phyloP scores from a whole-genome alignment of 1,140 invertebrate species.

The Akabosia matsudoensis region DNA sequence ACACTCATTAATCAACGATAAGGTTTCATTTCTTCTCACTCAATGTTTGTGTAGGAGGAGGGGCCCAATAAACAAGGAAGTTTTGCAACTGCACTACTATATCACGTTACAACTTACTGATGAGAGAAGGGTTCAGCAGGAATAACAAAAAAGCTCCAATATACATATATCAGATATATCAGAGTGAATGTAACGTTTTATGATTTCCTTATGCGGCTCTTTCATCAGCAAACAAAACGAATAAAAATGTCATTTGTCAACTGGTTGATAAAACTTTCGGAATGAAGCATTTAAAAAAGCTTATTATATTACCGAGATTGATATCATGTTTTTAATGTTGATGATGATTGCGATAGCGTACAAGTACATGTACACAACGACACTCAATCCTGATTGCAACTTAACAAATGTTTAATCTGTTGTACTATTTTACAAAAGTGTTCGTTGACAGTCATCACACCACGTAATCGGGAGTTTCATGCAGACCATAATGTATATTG shows the following conservation, averaged over 20 bases:
- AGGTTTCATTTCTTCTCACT: background rate
- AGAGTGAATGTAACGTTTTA: background rate
- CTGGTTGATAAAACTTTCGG: background rate
- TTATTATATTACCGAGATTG: conserved; percentile 9
- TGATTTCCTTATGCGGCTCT: too few species aligned
- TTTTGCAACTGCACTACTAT: too few species aligned
- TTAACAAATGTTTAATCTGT: background rate
- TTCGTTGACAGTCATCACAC: conserved; percentile 19
- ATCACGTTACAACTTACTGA: too few species aligned
- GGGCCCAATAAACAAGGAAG: background rate
- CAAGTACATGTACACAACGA: background rate
- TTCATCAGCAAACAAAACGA: too few species aligned
- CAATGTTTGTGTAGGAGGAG: background rate
- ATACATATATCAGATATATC: too few species aligned
- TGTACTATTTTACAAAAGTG: background rate
- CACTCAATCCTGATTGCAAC: background rate
- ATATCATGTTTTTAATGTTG: background rate
- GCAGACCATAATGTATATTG: background rate
- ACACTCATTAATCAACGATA: background rate
- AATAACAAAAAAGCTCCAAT: background rate
- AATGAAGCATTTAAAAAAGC: background rate
- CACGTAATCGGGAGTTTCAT: background rate
- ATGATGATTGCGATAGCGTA: background rate
- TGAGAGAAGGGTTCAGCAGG: too few species aligned
- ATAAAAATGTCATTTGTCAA: conserved; percentile 22